Evolutionary conservation across 2,888 invertebrate species (phyloP).

Genomic region (Chaitophorus viminalis): DNA sequence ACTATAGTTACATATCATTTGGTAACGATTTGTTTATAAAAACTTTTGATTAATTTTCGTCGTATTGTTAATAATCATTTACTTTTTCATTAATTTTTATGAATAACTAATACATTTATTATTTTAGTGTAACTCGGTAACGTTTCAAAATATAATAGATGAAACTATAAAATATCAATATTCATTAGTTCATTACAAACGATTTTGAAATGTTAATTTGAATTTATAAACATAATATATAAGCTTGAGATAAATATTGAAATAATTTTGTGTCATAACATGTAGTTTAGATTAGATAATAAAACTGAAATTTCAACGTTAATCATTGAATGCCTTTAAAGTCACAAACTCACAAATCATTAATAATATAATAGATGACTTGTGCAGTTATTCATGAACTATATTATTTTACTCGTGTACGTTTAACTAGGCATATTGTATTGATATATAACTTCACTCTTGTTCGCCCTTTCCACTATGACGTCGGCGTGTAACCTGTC

Average conservation of each 20-base stretch:
- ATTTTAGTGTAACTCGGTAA: not conserved
- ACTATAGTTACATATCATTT: not conserved
- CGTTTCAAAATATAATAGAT: not conserved
- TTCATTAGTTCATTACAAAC: not conserved
- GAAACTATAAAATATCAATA: not conserved
- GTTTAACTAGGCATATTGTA: not conserved
- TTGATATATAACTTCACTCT: not conserved
- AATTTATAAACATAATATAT: not conserved
- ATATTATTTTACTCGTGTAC: not conserved
- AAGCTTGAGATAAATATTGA: not conserved
- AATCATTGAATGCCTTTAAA: not conserved
- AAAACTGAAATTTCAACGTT: not conserved
- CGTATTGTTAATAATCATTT: not conserved
- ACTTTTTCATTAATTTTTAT: not conserved
- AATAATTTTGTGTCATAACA: not conserved
- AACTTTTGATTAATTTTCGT: not conserved
- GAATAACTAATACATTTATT: not conserved
- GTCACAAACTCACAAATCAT: not conserved
- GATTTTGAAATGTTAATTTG: not conserved
- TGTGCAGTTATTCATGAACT: not conserved
- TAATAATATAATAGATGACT: not conserved
- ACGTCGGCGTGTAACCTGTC: conserved; percentile 4
- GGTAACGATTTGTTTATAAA: not conserved
- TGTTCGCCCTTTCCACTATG: not conserved
- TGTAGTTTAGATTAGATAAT: not conserved